Evolutionary conservation across 1,140 invertebrate species (phyloP), one percentile per base, ranked within the genome.

Genomic region (Schlechtendalia chinensis): DNA sequence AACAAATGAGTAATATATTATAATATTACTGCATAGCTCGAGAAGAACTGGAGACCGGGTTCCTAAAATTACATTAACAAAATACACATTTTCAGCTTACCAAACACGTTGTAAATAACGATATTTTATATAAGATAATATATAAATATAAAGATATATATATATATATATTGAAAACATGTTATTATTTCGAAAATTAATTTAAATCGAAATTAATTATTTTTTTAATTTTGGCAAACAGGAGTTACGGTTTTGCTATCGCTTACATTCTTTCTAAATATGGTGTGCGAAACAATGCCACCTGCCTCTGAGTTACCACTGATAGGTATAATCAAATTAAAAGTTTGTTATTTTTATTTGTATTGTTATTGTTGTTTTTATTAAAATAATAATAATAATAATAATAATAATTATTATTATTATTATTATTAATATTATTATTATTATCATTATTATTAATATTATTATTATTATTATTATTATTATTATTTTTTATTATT

Each of bases 211-310:
- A 47, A 50, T 79, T 27, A 14, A 63, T 50, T 81, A 54, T 47
- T 58, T 81, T n/a, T 82, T 50, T 71, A 74, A 81, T 80, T 29
- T 80, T 82, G 56, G 82, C 54, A 83, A 85, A 82, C 84, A 90
- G 90, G 90, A 85, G 90, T 92, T 81, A 91, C 90, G 83, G 91
- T 92, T 84, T 87, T 92, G 82, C 89, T 93, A 83, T 91, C 91
- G 72, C 86, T 92, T 83, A 91, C 90, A 83, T 91, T 92, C 84
- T 92, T 92, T 86, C 90, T 92, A 86, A 87, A 92, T 83, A 88
- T 92, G 87, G 87, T 92, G 81, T 89, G 87, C 19, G 85, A 89
- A 87, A 87, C 89, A 56, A 91, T 91, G 84, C 90, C 90, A 81
- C 89, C 90, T 54, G 90, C 90, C 11, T 90, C 89, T 56, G 90